Evolutionary conservation across 2,113 vertebrate genomes (phyloP), one percentile per base, ranked within the genome.

Genomic region (Nanorana parkeri): DNA sequence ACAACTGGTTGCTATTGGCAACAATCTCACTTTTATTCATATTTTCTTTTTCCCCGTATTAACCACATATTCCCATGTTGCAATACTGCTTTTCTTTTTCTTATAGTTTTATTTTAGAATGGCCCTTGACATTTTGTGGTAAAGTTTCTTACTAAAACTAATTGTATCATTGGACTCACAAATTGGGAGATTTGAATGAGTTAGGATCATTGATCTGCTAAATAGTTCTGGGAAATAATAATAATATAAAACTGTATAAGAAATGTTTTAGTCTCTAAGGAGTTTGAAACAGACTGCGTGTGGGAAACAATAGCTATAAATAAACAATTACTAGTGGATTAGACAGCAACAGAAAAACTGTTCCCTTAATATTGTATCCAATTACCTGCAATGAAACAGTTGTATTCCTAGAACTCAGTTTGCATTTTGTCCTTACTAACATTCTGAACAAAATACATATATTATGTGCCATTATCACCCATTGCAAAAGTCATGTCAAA

Each of bases 241-340:
- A 81, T 73, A 41, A 74, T 61, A 72, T 73, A 74, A 73, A 63
- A 81, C 41, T 36, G 68, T 73, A 81, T 81, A 66, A 81, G 69
- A 74, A 81, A 81, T 66, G 61, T 81, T 60, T 66, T 74, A 24
- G 24, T 81, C 79, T 81, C 79, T 65, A 32, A 81, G 79, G 79
- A 81, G 52, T 73, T 66, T 73, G 24, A 65, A 74, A 74, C 68
- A 81, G 79, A 65, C 68, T 64, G 79, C 73, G 69, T 81, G 69
- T 81, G 79, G 79, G 79, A 81, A 81, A 81, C 69, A 81, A 74
- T 63, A 74, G 69, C 69, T 81, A 81, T 81, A 74, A 81, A 81
- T 81, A 81, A 81, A 81, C 69, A 81, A 81, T 81, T 74, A 81
- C 69, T 56, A 65, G 63, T 81, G 79, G 58, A 74, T 28, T 73